Evolutionary conservation across 2,888 invertebrate species (phyloP).

Genomic region (Microdon myrmicae): DNA sequence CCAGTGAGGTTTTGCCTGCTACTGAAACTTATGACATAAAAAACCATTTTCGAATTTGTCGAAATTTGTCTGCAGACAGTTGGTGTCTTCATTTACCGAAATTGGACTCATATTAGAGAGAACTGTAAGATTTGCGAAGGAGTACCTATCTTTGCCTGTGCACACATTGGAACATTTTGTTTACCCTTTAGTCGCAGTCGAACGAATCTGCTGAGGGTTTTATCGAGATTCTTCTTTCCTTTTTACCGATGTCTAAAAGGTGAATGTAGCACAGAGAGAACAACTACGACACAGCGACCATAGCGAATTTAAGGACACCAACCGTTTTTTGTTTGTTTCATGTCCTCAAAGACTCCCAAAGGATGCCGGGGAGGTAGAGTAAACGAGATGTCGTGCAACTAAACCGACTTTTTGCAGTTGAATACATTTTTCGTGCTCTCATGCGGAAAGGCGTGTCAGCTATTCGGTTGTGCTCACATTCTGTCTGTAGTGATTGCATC

Average conservation of each 20-base stretch:
- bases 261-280: slow-evolving; percentile 26
- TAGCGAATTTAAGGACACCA: slow-evolving; percentile 22
- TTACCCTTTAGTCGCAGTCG: slow-evolving; percentile 40
- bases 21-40: slow-evolving; percentile 5
- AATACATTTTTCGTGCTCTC: slow-evolving; percentile 37
- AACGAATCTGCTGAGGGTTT: slow-evolving; percentile 46
- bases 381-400: slow-evolving; percentile 29
- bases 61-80: slow-evolving; percentile 50
- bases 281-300: neutral
- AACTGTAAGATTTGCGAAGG: slow-evolving; percentile 1
- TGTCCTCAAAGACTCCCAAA: slow-evolving; percentile 30
- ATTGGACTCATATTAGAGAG: slow-evolving; percentile 31
- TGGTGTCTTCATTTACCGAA: slow-evolving; percentile 50
- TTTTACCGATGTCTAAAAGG: slow-evolving; percentile 13
- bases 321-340: slow-evolving; percentile 4
- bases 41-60: slow-evolving; percentile 33
- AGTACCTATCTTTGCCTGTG: slow-evolving; percentile 27
- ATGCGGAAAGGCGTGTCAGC: slow-evolving; percentile 35
- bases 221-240: slow-evolving; percentile 28
- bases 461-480: slow-evolving; percentile 11
- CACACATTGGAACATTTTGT: slow-evolving; percentile 46
- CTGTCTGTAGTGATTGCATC: slow-evolving; percentile 25
- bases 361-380: slow-evolving; percentile 24
- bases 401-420: slow-evolving; percentile 50
- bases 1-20: slow-evolving; percentile 6